Evolutionary conservation across 2,888 invertebrate species (phyloP).

Genomic region (Lasioglossum marginatum): DNA sequence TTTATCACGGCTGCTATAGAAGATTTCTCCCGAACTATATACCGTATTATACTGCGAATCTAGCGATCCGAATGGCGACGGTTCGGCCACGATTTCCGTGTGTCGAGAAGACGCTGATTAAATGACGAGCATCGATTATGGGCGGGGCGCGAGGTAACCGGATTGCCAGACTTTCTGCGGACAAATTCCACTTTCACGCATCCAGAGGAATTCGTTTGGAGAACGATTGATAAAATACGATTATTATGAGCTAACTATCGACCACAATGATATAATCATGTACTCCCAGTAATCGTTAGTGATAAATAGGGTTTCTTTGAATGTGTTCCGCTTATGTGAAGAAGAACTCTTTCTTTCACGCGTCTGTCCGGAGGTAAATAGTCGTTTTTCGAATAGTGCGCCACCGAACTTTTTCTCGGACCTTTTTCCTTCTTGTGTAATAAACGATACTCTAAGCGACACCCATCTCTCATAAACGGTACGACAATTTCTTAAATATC

Average conservation of each 20-base stretch:
- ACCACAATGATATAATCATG: conserved; percentile 40
- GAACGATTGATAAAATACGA: conserved; percentile 25
- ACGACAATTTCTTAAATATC: conserved; percentile 68
- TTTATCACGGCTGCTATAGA: not conserved
- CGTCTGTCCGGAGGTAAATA: conserved; percentile 31
- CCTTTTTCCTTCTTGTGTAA: conserved; percentile 62
- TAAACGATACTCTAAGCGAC: conserved; percentile 63
- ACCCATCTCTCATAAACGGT: conserved; percentile 56
- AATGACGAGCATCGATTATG: not conserved
- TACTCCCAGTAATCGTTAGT: conserved; percentile 51
- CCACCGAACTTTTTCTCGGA: conserved; percentile 54
- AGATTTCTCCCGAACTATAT: not conserved
- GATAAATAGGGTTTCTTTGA: conserved; percentile 54
- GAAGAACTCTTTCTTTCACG: conserved; percentile 53
- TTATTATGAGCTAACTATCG: conserved; percentile 39
- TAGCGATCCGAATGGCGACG: not conserved
- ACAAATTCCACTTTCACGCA: conserved; percentile 54
- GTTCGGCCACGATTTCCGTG: conserved; percentile 39
- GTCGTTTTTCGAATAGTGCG: conserved; percentile 45
- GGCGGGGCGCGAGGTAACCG: conserved; percentile 6
- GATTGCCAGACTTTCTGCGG: conserved; percentile 39
- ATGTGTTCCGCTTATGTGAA: conserved; percentile 57
- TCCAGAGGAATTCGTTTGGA: conserved; percentile 57
- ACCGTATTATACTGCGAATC: not conserved
- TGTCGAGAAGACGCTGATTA: not conserved